Base-by-base conservation (phyloP, 1,140 invertebrate genomes). In the Oncopodura yosiiana region DNA sequence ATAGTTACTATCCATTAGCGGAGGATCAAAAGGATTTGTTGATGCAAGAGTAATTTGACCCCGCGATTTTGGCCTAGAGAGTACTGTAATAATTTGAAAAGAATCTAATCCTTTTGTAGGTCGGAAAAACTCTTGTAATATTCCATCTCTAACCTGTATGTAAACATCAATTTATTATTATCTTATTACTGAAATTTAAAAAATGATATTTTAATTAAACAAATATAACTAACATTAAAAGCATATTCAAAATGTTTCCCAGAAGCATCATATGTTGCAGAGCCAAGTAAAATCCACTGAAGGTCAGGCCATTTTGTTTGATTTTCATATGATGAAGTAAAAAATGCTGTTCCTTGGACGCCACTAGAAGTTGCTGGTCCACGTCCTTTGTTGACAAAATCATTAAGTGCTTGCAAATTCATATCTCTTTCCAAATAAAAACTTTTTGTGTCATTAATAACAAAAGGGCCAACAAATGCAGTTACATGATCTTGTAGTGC, bases 61-160 rank as follows among this genome's bases (percentile, higher is more conserved):
- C 3, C 55, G 18, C 66, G 87, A 91, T 66, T 81, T 82, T 0
- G 90, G 89, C 2, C 89, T 73, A 26, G 92, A 67, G 1, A 90
- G 65, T 1, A 88, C 67, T 0, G 86, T 87, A 8, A 89, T 68
- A 54, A 91, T 83, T 0, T 54, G 52, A 27, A 60, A 60, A 11
- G 57, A 54, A 27, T 60, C 57, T 39, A 50, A 34, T 16, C 52
- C 57, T 51, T 55, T 49, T 0, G 51, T 24, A 38, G 26, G n/a
- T 26, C 30, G 44, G 29, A 45, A 60, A 32, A 44, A 60, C 18
- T 50, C 32, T 44, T 37, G 5, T 12, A 55, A 23, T 2, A 54
- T 30, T 3, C 57, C 52, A 6, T 27, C 8, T 39, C 49, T 37
- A 6, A 51, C 49, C 11, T 34, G 6, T n/a, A 9, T 34, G 8